Percentiles rank a stretch among this genome's conserved stretches.
Evolutionary conservation across 2,797 vertebrate species (phyloP).

Genomic region (Myoxocephalus aenaeus): DNA sequence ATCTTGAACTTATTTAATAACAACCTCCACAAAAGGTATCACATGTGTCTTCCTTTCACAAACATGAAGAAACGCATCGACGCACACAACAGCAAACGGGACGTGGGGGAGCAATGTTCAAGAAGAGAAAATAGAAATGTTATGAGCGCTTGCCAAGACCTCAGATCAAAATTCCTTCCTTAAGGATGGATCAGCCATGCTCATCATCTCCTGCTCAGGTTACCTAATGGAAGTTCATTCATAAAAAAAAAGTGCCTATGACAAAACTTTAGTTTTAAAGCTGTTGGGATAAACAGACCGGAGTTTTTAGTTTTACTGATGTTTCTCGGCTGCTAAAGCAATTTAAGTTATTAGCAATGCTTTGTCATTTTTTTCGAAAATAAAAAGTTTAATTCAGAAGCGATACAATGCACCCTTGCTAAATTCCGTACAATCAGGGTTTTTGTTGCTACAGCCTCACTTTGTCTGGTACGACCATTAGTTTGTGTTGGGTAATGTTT

Average conservation of each 20-base stretch:
- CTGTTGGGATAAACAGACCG: neutral
- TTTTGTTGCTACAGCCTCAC: neutral
- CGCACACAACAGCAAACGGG: neutral
- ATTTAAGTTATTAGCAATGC: neutral
- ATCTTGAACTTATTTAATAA: conserved; percentile 40
- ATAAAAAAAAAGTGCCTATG: conserved; percentile 10
- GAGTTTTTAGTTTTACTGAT: neutral
- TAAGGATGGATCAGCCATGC: neutral
- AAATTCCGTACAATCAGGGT: neutral
- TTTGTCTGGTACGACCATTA: neutral
- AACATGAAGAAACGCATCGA: conserved; percentile 24
- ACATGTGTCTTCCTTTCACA: conserved; percentile 46
- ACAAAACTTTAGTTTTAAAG: neutral
- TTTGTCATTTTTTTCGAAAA: too few species aligned
- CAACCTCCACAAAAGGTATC: conserved; percentile 13
- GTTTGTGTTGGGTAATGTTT: neutral
- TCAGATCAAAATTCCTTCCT: neutral
- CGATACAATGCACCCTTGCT: neutral
- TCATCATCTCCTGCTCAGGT: conserved; percentile 36
- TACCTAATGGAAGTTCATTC: conserved; percentile 20
- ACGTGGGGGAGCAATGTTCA: conserved; percentile 7
- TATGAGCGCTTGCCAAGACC: neutral
- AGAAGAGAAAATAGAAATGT: conserved; percentile 1
- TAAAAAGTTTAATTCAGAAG: too few species aligned
- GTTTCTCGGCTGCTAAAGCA: neutral